Conservation (phyloP, 2,113 vertebrate genomes). For the Xyliphius kryptos region DNA sequence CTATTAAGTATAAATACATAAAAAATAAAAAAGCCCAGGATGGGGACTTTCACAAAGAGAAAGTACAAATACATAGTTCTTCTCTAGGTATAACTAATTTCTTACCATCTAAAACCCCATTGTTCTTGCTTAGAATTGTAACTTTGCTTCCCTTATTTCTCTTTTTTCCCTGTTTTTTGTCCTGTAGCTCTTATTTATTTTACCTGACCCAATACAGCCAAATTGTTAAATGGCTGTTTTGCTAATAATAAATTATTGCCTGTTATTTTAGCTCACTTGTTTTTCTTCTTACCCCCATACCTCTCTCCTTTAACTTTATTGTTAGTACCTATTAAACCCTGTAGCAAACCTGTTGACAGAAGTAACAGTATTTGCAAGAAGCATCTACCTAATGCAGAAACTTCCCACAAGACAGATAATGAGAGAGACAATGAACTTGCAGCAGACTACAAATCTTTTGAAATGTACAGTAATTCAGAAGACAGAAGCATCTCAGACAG, state of each 20-base stretch:
- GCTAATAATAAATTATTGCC: too few relatives aligned
- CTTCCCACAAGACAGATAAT: neutral
- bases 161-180: too few relatives aligned
- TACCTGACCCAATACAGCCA: too few relatives aligned
- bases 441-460: constrained; percentile 12
- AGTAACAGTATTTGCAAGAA: constrained; percentile 43
- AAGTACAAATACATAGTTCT: constrained; percentile 40
- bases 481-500: constrained; percentile 1
- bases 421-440: constrained; percentile 13
- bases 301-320: neutral
- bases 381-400: constrained; percentile 44
- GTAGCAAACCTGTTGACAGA: constrained; percentile 59
- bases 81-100: constrained; percentile 48
- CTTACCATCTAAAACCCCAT: too few relatives aligned
- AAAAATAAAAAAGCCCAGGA: constrained; percentile 59
- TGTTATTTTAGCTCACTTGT: neutral
- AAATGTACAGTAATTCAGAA: constrained; percentile 5
- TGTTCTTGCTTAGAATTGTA: too few relatives aligned
- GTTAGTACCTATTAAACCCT: constrained; percentile 48
- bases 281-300: neutral
- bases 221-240: too few relatives aligned
- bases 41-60: constrained; percentile 35
- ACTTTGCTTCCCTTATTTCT: too few relatives aligned
- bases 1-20: constrained; percentile 60
- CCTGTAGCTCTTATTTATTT: too few relatives aligned